Evolutionary conservation across 2,113 vertebrate species (phyloP).

Genomic region (Chauna torquata): DNA sequence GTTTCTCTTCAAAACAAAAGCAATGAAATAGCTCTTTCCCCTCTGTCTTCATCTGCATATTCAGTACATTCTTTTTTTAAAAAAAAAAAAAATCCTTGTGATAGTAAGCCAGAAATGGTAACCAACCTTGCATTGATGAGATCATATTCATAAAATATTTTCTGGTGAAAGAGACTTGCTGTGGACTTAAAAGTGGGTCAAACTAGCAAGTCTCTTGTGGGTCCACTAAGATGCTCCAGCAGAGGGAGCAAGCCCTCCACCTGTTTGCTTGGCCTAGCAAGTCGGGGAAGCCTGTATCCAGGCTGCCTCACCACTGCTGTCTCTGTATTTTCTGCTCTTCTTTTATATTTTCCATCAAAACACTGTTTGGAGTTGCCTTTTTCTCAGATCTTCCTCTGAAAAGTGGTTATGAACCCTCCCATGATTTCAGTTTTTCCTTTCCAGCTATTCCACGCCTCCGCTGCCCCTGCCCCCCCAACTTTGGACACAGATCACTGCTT

Average conservation of each 20-base stretch:
- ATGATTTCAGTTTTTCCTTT: background rate
- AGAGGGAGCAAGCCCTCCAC: slow-evolving; percentile 43
- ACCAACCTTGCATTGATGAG: background rate
- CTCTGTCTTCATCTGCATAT: background rate
- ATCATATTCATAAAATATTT: background rate
- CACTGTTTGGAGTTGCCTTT: background rate
- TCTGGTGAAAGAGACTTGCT: background rate
- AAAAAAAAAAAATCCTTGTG: background rate
- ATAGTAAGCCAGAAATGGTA: background rate
- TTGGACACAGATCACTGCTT: background rate
- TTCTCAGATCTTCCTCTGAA: background rate
- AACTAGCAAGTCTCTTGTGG: background rate
- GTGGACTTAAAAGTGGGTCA: background rate
- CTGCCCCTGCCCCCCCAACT: background rate
- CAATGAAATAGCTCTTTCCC: background rate
- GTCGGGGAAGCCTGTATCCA: background rate
- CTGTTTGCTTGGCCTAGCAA: background rate
- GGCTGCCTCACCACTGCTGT: background rate
- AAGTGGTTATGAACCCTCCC: background rate
- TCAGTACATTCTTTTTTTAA: background rate
- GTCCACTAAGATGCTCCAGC: background rate
- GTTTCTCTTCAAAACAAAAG: background rate
- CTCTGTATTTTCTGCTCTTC: background rate
- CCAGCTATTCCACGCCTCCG: background rate
- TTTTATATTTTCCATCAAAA: background rate